Evolutionary conservation across 2,888 invertebrate species (phyloP).

Genomic region (Epistrophe grossulariae): DNA sequence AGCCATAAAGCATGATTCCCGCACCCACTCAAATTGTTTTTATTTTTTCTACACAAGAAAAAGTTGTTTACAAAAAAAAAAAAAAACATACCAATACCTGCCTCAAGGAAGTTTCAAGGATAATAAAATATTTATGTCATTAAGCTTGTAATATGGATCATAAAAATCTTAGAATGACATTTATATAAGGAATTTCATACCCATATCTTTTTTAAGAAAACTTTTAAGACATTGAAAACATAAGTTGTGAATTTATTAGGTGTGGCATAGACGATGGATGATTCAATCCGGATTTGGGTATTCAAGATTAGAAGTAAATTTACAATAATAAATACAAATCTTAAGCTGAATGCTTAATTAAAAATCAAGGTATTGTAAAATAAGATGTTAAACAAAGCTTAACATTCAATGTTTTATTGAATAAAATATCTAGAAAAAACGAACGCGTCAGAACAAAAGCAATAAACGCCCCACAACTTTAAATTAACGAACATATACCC

Average conservation of each 20-base stretch:
- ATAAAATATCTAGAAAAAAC: too few species aligned
- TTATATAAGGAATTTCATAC: not conserved
- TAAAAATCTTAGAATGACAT: conserved; percentile 57
- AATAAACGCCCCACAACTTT: too few species aligned
- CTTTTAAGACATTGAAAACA: conserved; percentile 12
- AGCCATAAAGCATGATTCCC: conserved; percentile 61
- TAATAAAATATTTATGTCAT: conserved; percentile 73
- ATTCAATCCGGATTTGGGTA: not conserved
- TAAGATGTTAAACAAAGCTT: too few species aligned
- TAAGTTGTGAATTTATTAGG: conserved; percentile 10
- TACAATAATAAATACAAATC: not conserved
- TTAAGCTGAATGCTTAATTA: not conserved
- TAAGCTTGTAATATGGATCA: conserved; percentile 65
- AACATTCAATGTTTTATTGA: too few species aligned
- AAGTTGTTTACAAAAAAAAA: conserved; percentile 7
- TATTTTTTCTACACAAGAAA: not conserved
- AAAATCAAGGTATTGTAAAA: not conserved
- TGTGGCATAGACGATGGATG: not conserved
- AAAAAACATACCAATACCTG: not conserved
- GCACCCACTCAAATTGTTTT: conserved; percentile 8
- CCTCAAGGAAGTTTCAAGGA: conserved; percentile 36
- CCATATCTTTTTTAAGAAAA: not conserved
- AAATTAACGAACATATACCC: too few species aligned
- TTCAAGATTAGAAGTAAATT: not conserved
- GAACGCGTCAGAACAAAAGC: too few species aligned